These are phyloP conservation scores for Hanleya hanleyi DNA, from an alignment of 2,888 invertebrate species.

Conservation along the genomic window DNA sequence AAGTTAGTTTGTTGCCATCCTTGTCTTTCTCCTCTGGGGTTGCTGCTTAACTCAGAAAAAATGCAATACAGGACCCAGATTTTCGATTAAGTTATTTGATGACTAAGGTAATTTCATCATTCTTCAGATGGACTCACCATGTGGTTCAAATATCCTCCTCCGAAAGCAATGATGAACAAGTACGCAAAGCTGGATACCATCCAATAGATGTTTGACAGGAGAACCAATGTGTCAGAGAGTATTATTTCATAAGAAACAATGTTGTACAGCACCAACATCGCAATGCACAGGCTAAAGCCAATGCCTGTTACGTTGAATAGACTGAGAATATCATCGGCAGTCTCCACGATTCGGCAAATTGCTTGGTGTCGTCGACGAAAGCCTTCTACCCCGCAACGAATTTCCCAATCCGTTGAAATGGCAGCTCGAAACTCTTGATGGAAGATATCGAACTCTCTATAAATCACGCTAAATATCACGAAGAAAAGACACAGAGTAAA, in stretches of 20 bases:
- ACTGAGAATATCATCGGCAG: background rate
- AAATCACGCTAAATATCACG: too few species aligned
- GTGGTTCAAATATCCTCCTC: conserved; percentile 1
- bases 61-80: too few species aligned
- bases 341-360: background rate
- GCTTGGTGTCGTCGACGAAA: background rate
- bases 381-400: background rate
- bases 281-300: background rate
- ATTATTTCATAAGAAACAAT: background rate
- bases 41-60: too few species aligned
- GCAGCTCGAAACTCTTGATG: background rate
- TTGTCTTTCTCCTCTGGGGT: too few species aligned
- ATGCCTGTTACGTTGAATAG: background rate
- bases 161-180: background rate
- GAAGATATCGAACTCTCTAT: too few species aligned
- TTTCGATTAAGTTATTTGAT: too few species aligned
- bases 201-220: background rate
- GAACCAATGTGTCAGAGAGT: background rate
- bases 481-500: too few species aligned
- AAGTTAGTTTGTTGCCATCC: too few species aligned
- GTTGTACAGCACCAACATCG: background rate
- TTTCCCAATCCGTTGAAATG: background rate
- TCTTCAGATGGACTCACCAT: too few species aligned
- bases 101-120: too few species aligned
- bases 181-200: background rate